Conservation (phyloP, 1,140 invertebrate genomes). For the Bombus affinis region DNA sequence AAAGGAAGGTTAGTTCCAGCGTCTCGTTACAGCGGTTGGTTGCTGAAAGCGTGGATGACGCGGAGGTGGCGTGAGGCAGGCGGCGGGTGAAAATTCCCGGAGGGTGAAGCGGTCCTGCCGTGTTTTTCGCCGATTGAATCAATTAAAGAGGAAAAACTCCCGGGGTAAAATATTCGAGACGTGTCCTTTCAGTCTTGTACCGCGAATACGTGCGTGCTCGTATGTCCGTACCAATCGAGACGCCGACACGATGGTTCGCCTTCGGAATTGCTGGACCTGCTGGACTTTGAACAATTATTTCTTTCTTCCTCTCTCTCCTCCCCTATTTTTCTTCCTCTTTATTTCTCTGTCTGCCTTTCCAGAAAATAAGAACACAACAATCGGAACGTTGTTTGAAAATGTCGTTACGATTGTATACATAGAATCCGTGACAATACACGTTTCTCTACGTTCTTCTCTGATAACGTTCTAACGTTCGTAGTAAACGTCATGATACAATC, state of each 20-base stretch:
- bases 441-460: not conserved
- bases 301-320: not conserved
- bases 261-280: constrained; percentile 44
- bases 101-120: constrained; percentile 66
- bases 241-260: constrained; percentile 39
- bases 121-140: constrained; percentile 73
- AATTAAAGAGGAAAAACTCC: constrained; percentile 72
- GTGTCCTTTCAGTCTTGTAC: constrained; percentile 64
- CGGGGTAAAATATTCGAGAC: constrained; percentile 71
- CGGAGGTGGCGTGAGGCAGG: constrained; percentile 44
- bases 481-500: not conserved
- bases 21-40: constrained; percentile 71
- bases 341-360: not conserved
- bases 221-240: constrained; percentile 56
- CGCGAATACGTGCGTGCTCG: constrained; percentile 47
- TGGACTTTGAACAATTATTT: constrained; percentile 17
- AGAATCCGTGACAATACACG: not conserved
- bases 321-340: not conserved
- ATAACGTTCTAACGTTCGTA: not conserved
- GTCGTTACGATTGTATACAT: not conserved
- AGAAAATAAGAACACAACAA: not conserved
- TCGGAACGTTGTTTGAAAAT: constrained; percentile 21
- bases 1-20: constrained; percentile 64
- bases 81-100: constrained; percentile 61
- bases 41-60: constrained; percentile 66